Evolutionary conservation across 2,113 vertebrate genomes (phyloP).

Genomic region (Phoenicopterus ruber): DNA sequence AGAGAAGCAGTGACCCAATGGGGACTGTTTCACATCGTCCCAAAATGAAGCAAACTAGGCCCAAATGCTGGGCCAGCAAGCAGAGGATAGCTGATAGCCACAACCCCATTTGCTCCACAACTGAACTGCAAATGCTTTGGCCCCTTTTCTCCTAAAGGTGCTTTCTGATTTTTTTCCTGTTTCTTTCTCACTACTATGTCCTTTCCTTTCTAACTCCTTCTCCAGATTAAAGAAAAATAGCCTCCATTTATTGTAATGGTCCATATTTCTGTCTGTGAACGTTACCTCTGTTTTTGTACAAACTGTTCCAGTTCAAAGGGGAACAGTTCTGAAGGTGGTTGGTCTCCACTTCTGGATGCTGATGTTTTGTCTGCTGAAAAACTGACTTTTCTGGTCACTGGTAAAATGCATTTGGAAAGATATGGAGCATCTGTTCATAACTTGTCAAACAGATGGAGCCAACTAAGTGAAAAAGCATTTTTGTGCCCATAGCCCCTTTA

Average conservation of each 20-base stretch:
- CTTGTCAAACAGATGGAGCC: slow-evolving; percentile 56
- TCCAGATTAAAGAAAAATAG: neutral
- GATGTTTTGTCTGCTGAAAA: slow-evolving; percentile 46
- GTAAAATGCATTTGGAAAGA: slow-evolving; percentile 39
- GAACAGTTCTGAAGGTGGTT: neutral
- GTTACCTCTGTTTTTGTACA: slow-evolving; percentile 2
- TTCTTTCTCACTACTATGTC: neutral
- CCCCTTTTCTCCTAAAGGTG: neutral
- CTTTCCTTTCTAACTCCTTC: neutral
- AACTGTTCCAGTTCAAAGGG: slow-evolving; percentile 20
- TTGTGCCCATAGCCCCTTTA: slow-evolving; percentile 11
- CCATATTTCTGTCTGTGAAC: neutral
- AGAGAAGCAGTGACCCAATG: neutral
- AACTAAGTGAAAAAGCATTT: slow-evolving; percentile 44
- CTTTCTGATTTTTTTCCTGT: neutral
- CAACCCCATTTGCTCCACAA: neutral
- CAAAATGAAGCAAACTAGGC: neutral
- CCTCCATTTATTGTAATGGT: neutral
- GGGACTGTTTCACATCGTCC: neutral
- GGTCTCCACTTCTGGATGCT: neutral
- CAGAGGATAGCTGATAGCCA: neutral
- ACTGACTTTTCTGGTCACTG: slow-evolving; percentile 39
- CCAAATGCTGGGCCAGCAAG: neutral
- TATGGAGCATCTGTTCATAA: slow-evolving; percentile 42
- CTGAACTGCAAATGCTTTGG: neutral